Evolutionary conservation across 2,797 vertebrate genomes (phyloP).

Genomic region (Megaceryle alcyon): DNA sequence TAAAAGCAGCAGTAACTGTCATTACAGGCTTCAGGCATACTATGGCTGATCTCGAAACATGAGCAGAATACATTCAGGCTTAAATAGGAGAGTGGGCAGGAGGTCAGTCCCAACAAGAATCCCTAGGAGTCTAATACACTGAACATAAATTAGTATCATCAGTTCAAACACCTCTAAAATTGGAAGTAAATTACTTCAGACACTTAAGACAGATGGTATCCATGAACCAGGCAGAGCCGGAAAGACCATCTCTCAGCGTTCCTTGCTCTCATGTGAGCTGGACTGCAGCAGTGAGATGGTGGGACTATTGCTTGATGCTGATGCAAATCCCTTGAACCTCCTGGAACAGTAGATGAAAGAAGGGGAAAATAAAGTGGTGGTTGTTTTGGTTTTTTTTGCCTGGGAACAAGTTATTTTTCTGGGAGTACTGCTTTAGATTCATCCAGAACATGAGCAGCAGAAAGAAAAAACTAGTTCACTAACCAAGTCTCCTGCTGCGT

Average conservation of each 20-base stretch:
- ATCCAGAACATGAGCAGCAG: not conserved
- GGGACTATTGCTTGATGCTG: not conserved
- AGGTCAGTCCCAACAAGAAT: not conserved
- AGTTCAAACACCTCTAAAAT: conserved; percentile 45
- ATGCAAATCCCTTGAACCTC: not conserved
- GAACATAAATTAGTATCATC: conserved; percentile 49
- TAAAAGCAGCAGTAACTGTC: not conserved
- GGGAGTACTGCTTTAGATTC: not conserved
- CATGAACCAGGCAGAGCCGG: not conserved
- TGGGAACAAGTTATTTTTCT: not conserved
- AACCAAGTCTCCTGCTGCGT: not conserved
- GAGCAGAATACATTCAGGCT: conserved; percentile 25
- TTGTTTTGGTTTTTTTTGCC: not conserved
- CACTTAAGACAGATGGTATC: conserved; percentile 23
- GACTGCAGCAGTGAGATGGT: not conserved
- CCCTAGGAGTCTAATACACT: conserved; percentile 9
- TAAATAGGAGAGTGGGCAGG: conserved; percentile 19
- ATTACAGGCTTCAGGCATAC: not conserved
- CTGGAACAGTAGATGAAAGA: not conserved
- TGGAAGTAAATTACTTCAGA: conserved; percentile 46
- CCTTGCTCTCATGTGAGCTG: not conserved
- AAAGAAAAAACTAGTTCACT: not conserved
- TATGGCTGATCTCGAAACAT: not conserved
- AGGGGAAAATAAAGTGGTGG: not conserved
- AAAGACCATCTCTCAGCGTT: not conserved